Conservation (phyloP, 2,797 vertebrate genomes). For the Pristis pectinata region DNA sequence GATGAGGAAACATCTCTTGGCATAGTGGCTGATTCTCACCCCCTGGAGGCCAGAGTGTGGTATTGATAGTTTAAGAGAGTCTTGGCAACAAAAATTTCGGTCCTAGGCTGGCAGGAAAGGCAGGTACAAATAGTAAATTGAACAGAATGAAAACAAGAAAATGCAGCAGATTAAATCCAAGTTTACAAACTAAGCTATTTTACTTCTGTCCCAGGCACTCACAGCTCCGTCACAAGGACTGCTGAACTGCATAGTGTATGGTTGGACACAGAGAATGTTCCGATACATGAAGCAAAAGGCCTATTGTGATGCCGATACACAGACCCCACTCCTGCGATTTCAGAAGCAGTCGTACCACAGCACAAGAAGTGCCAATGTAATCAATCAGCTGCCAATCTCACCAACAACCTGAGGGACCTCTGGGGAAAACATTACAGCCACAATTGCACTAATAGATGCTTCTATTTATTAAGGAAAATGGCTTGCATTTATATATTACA, state of each 20-base stretch:
- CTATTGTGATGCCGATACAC: conserved; percentile 67
- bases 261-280: conserved; percentile 68
- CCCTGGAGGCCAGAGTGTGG: too few species aligned
- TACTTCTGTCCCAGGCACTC: conserved; percentile 61
- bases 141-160: neutral
- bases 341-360: conserved; percentile 70
- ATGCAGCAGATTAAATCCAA: neutral
- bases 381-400: neutral
- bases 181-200: neutral
- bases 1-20: neutral
- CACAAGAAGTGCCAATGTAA: conserved; percentile 29
- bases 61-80: neutral
- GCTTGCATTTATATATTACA: too few species aligned
- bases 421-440: neutral
- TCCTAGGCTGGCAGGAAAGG: neutral
- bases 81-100: neutral
- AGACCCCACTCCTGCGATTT: conserved; percentile 76
- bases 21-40: neutral
- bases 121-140: neutral
- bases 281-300: conserved; percentile 52
- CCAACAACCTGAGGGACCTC: neutral
- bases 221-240: conserved; percentile 81
- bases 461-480: neutral
- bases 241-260: conserved; percentile 74
- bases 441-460: neutral